Evolutionary conservation across 2,797 vertebrate genomes (phyloP), one percentile per base, ranked within the genome.

Genomic region (Eleutherodactylus coqui): DNA sequence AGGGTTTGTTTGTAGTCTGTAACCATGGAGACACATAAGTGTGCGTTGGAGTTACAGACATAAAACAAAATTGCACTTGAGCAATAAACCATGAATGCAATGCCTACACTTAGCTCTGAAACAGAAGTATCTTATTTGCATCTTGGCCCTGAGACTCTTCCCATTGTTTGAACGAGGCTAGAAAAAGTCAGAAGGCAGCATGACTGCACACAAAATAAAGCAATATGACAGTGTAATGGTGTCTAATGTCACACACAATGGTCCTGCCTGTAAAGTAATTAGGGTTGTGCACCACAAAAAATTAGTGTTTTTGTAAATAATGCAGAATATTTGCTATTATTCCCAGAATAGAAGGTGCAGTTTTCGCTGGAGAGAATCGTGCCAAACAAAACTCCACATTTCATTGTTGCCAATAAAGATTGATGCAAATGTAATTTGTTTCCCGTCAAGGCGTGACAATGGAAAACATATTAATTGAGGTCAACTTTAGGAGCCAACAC

Each of bases 341-440:
- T 45, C 43, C 16, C 14, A 7, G 24, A 5, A 79, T 24, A 79
- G 78, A 79, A 41, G 11, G 34, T 27, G 36, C 16, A 60, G 45
- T n/a, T 83, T 87, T 73, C 36, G 53, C 75, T 29, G 10, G 41
- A 41, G 24, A 36, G 49, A 79, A 64, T 47, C 9, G 19, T 34
- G 51, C 43, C 75, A 84, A 86, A 84, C 64, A 79, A 41, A 79
- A 87, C 19, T 41, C 67, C 29, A 27, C 36, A 36, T 70, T 75
- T 83, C 21, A 87, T 79, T 79, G 81, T 84, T 87, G 82, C 75
- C 86, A 79, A 87, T 87, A 87, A 62, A 87, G 86, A 87, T 87
- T 87, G 86, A 87, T 87, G 86, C 45, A 87, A 87, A 83, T 87
- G 85, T 83, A 87, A 87, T 87, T 84, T 78, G 43, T 60, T 87